These are phyloP conservation scores for Zingel zingel DNA, from an alignment of 2,113 vertebrate genomes.

Conservation along the genomic window DNA sequence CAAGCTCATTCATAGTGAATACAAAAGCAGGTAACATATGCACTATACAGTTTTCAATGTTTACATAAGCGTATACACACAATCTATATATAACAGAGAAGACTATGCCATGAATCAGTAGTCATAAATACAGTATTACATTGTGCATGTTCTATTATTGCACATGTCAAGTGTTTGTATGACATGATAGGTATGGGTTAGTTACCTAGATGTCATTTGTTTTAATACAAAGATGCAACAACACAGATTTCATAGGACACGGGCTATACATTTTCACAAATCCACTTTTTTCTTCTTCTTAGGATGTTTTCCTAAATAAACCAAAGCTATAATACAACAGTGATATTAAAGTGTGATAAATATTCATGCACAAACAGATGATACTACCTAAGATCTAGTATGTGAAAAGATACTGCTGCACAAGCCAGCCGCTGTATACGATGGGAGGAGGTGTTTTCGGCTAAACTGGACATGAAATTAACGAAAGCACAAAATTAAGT, in stretches of 20 bases:
- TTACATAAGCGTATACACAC: constrained; percentile 80
- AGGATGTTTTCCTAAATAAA: constrained; percentile 74
- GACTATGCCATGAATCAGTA: constrained; percentile 81
- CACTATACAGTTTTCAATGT: constrained; percentile 78
- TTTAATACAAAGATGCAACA: constrained; percentile 83
- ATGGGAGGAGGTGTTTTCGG: constrained; percentile 7
- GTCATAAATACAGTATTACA: constrained; percentile 78
- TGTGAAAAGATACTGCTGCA: constrained; percentile 73
- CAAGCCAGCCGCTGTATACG: constrained; percentile 54
- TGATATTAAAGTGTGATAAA: constrained; percentile 81
- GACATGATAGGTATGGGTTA: constrained; percentile 71
- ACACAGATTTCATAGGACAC: constrained; percentile 79
- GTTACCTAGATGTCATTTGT: constrained; percentile 71
- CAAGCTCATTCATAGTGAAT: constrained; percentile 73
- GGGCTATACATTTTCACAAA: constrained; percentile 82
- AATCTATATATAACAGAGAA: constrained; percentile 79
- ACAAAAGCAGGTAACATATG: constrained; percentile 78
- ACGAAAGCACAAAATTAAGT: constrained; percentile 43
- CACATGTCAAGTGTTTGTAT: constrained; percentile 75
- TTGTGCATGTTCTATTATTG: constrained; percentile 80
- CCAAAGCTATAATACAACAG: constrained; percentile 81
- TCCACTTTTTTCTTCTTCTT: constrained; percentile 69
- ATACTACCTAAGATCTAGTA: constrained; percentile 71
- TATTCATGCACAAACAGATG: constrained; percentile 83
- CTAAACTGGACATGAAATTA: constrained; percentile 57